Evolutionary conservation across 2,113 vertebrate species (phyloP).

Genomic region (Saguinus imperator): DNA sequence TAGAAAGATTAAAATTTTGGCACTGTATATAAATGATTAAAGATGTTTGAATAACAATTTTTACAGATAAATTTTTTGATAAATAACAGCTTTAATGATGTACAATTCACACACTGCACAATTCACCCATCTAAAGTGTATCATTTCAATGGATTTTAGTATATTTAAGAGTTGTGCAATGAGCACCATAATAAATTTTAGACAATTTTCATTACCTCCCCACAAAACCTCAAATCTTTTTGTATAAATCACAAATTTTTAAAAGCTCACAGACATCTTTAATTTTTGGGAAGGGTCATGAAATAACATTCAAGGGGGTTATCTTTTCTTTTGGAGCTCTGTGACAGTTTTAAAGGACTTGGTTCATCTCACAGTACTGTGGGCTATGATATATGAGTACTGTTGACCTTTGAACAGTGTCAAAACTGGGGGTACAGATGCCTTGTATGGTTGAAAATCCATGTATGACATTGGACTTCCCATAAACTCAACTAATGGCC

Average conservation of each 20-base stretch:
- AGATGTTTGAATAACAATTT: neutral
- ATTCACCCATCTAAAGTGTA: neutral
- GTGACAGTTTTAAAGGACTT: neutral
- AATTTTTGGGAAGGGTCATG: constrained; percentile 5
- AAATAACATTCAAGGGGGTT: neutral
- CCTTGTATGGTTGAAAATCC: neutral
- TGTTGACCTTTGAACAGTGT: neutral
- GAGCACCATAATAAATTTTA: neutral
- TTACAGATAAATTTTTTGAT: neutral
- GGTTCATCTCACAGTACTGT: neutral
- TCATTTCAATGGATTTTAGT: neutral
- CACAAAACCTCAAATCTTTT: neutral
- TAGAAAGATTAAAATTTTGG: neutral
- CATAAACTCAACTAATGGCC: neutral
- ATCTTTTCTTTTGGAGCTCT: neutral
- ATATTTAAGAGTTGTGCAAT: neutral
- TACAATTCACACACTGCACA: neutral
- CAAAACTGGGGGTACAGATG: neutral
- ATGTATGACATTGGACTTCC: neutral
- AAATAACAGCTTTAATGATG: neutral
- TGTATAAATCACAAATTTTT: neutral
- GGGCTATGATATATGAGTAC: neutral
- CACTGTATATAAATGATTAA: neutral
- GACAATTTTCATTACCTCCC: neutral
- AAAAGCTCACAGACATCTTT: neutral